These are phyloP conservation scores for Pteropus alecto DNA, from an alignment of 2,113 vertebrate genomes.

Conservation along the genomic window DNA sequence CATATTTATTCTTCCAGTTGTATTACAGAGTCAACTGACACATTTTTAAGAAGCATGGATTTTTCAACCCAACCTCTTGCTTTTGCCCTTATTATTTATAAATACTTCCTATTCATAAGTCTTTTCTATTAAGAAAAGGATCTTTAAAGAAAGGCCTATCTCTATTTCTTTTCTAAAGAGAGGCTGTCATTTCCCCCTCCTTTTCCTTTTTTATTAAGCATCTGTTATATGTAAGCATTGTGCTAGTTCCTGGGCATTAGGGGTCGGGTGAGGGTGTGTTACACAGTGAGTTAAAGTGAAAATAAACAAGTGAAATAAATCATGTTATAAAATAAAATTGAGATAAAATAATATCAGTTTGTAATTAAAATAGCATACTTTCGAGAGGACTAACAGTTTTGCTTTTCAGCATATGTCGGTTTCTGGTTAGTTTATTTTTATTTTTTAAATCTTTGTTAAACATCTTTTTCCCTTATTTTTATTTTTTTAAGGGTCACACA, in stretches of 20 bases:
- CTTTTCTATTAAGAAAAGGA: not conserved
- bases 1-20: not conserved
- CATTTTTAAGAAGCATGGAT: not conserved
- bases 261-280: not conserved
- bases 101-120: slow-evolving; percentile 16
- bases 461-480: not conserved
- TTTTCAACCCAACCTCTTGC: not conserved
- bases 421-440: slow-evolving; percentile 5
- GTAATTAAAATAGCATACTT: not conserved
- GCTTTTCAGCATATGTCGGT: not conserved
- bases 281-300: not conserved
- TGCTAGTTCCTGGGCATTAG: not conserved
- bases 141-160: not conserved
- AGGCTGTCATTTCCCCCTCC: not conserved
- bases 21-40: not conserved
- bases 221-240: not conserved
- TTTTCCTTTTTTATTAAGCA: not conserved
- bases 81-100: not conserved
- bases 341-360: not conserved
- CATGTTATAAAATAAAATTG: not conserved
- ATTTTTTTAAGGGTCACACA: slow-evolving; percentile 91
- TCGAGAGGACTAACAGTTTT: not conserved
- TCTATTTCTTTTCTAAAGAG: not conserved
- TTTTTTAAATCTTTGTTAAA: not conserved
- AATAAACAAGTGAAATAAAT: not conserved